Conservation (phyloP, 2,113 vertebrate genomes). For the Stegostoma tigrinum region DNA sequence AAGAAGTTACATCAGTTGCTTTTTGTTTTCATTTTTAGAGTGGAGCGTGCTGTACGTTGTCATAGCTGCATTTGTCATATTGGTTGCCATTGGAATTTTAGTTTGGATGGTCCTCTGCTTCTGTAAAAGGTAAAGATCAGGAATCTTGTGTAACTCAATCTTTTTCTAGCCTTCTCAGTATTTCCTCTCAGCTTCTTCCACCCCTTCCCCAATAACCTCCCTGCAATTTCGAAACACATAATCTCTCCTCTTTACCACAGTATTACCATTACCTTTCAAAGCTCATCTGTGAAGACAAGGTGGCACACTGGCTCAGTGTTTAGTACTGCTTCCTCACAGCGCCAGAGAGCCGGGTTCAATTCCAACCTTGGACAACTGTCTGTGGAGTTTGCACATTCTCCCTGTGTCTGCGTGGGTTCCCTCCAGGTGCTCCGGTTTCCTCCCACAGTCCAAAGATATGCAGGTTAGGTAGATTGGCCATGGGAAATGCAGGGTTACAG, state of each 20-base stretch:
- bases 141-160: neutral
- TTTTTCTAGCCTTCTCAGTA: neutral
- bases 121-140: constrained; percentile 71
- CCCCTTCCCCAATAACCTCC: no score
- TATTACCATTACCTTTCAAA: neutral
- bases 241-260: neutral
- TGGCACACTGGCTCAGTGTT: no score
- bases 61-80: constrained; percentile 84
- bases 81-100: constrained; percentile 77
- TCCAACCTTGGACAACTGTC: no score
- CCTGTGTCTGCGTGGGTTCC: no score
- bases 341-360: no score
- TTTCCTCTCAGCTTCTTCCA: neutral
- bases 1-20: neutral
- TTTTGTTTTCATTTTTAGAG: constrained; percentile 62
- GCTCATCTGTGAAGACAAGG: neutral
- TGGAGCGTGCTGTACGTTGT: constrained; percentile 97
- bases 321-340: no score
- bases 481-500: no score
- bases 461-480: no score
- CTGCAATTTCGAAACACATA: neutral
- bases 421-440: no score
- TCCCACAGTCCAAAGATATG: no score
- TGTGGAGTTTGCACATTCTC: no score
- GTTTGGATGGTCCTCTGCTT: constrained; percentile 84